Conservation (phyloP, 2,797 vertebrate genomes). For the Tauraco hartlaubi region DNA sequence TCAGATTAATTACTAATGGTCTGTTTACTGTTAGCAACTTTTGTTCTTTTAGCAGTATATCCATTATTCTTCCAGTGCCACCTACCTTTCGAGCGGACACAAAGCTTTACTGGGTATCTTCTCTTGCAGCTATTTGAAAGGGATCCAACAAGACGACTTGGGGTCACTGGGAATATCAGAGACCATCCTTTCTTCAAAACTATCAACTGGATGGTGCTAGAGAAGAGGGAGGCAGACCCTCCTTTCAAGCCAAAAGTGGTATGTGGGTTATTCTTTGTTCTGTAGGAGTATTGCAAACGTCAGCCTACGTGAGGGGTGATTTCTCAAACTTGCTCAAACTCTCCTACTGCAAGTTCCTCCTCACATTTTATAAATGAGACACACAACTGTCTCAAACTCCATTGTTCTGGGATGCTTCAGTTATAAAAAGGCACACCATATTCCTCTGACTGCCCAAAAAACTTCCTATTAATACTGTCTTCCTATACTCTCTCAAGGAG, state of each 20-base stretch:
- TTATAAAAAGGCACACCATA: neutral
- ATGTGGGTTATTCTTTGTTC: slow-evolving; percentile 55
- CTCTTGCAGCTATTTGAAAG: slow-evolving; percentile 91
- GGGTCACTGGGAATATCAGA: slow-evolving; percentile 90
- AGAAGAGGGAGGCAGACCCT: slow-evolving; percentile 87
- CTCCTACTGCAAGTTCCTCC: neutral
- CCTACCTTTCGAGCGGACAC: neutral
- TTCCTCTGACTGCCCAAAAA: neutral
- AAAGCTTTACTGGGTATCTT: neutral
- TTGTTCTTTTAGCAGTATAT: neutral
- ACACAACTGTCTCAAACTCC: neutral
- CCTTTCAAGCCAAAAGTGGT: slow-evolving; percentile 99
- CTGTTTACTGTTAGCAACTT: neutral
- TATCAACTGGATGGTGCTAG: slow-evolving; percentile 90
- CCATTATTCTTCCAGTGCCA: neutral
- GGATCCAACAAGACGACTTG: slow-evolving; percentile 88
- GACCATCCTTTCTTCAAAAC: slow-evolving; percentile 91
- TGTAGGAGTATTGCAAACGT: too few species aligned
- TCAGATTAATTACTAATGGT: neutral
- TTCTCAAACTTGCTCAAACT: neutral
- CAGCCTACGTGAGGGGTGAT: neutral
- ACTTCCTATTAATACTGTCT: neutral
- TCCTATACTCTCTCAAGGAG: neutral
- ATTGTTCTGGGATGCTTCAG: neutral
- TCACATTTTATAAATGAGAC: neutral